Evolutionary conservation across 1,140 invertebrate genomes (phyloP).

Genomic region (Euglossa dilemma): DNA sequence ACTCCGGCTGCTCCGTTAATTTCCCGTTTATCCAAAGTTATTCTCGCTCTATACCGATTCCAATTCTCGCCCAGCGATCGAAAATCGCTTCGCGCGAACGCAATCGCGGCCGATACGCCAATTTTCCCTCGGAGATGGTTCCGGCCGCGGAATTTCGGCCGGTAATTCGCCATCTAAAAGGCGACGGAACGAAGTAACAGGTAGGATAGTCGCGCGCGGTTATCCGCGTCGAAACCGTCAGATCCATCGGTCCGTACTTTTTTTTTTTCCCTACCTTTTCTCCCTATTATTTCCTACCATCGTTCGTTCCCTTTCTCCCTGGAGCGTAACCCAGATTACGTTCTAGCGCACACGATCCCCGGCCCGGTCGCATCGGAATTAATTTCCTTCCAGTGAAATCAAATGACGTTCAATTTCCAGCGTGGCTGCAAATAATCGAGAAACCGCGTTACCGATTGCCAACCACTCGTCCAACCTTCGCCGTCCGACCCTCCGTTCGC

Average conservation of each 20-base stretch:
- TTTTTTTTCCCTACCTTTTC: background rate
- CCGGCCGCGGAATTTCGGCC: background rate
- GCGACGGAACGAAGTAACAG: conserved; percentile 28
- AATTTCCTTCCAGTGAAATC: conserved; percentile 47
- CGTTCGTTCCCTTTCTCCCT: no score
- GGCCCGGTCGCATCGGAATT: conserved; percentile 28
- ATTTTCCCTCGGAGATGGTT: background rate
- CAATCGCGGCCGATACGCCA: background rate
- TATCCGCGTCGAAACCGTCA: conserved; percentile 14
- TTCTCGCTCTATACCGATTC: background rate
- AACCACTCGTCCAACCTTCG: conserved; percentile 7
- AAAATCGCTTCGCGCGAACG: background rate
- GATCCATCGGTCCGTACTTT: background rate
- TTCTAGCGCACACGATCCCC: conserved; percentile 18
- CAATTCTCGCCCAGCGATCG: background rate
- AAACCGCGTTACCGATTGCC: conserved; percentile 49
- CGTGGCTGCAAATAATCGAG: conserved; percentile 55
- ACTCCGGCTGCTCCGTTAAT: background rate
- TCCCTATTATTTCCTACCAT: background rate
- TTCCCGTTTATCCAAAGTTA: background rate
- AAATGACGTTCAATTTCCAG: conserved; percentile 50
- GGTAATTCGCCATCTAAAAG: conserved; percentile 6
- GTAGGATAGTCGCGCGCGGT: background rate
- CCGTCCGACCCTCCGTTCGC: background rate
- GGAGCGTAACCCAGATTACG: conserved; percentile 29